Base-by-base conservation (phyloP, 35 echinoderm and acorn worm genomes). In the Apostichopus californicus region DNA sequence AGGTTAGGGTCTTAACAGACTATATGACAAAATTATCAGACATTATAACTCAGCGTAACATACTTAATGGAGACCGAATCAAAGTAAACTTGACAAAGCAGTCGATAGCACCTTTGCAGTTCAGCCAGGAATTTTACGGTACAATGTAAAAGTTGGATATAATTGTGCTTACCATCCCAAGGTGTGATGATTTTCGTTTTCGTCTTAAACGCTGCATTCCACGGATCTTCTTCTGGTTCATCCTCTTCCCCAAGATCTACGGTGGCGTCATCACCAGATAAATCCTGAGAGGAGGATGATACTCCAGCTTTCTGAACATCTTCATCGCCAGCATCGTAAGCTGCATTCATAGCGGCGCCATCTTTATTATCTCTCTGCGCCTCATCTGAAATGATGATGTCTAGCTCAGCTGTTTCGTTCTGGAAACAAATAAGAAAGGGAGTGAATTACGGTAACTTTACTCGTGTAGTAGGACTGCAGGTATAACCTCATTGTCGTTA, bases 191-290 rank as follows among this genome's bases (percentile, higher is more conserved):
- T 58, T 85, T 85, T 85, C 0, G 81, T 58, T 58, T 85, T 85
- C 22, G 81, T 85, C 57, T 85, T 85, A 58, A 85, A 85, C 17
- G 81, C 81, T 22, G 81, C 10, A 85, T 85, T 85, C 81, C 81
- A 85, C 1, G 81, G 81, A 58, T 85, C 81, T 85, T 85, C 81
- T 59, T 85, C 81, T 1, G 55, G 55, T 54, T 81, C 77, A 14
- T 56, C 54, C 56, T 58, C 81, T 58, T n/a, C 21, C 26, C 28
- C 25, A 6, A 23, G 25, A 20, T 85, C 81, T 5, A 85, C 55
- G 15, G 12, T 22, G 15, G 11, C 8, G 5, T 58, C 5, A 25
- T 58, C 55, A 18, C n/a, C 20, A 20, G 64, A 18, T 68, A 68
- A 11, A 18, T 75, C 71, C 15, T 75, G 14, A 61, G 8, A 61